Evolutionary conservation across 2,888 invertebrate species (phyloP).

Genomic region (Cosmia trapezina): DNA sequence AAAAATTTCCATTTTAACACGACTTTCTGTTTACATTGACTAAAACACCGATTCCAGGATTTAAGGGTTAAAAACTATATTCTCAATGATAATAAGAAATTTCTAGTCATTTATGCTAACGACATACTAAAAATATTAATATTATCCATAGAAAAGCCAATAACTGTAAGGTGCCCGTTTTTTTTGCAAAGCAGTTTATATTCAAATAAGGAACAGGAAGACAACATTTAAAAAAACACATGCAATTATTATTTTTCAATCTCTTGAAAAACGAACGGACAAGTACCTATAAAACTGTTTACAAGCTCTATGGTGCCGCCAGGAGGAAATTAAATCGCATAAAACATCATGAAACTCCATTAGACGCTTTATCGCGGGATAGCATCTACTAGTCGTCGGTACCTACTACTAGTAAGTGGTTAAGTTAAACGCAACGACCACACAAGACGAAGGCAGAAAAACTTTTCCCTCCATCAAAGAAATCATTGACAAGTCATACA

Average conservation of each 20-base stretch:
- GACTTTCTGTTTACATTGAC: too few relatives aligned
- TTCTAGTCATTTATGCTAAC: too few relatives aligned
- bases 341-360: slow-evolving; percentile 60
- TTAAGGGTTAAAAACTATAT: too few relatives aligned
- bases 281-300: slow-evolving; percentile 32
- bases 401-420: slow-evolving; percentile 20
- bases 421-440: slow-evolving; percentile 39
- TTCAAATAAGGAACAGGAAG: slow-evolving; percentile 6
- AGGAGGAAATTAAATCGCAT: slow-evolving; percentile 61
- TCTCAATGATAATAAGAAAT: too few relatives aligned
- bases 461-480: slow-evolving; percentile 41
- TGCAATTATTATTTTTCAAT: slow-evolving; percentile 24
- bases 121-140: too few relatives aligned
- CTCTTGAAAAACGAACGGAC: slow-evolving; percentile 36
- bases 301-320: slow-evolving; percentile 31
- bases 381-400: slow-evolving; percentile 34
- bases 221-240: slow-evolving; percentile 11
- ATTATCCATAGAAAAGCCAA: too few relatives aligned
- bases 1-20: too few relatives aligned
- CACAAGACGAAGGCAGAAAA: slow-evolving; percentile 38
- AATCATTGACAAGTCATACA: slow-evolving; percentile 31
- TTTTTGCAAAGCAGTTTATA: too few relatives aligned
- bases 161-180: too few relatives aligned
- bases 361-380: slow-evolving; percentile 50
- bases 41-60: too few relatives aligned